These are phyloP conservation scores for Thomomys bottae DNA, from an alignment of 2,113 vertebrate species.

Conservation along the genomic window DNA sequence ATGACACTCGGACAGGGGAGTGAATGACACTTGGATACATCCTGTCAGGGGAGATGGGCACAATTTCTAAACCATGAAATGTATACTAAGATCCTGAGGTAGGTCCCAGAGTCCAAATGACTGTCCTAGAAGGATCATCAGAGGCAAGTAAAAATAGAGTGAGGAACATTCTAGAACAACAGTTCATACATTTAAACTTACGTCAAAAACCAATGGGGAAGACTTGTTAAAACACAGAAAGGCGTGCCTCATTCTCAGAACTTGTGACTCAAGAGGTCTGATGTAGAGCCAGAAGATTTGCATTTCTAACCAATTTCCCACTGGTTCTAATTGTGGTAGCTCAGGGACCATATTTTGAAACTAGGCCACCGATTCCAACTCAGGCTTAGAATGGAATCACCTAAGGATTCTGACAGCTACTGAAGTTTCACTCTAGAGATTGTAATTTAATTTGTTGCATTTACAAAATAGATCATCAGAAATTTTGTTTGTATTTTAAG, in stretches of 20 bases:
- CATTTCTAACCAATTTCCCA: background rate
- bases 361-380: background rate
- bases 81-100: background rate
- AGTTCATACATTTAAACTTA: background rate
- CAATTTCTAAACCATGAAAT: background rate
- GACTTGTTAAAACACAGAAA: background rate
- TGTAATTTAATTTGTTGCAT: background rate
- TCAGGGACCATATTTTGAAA: background rate
- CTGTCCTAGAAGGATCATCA: background rate
- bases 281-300: background rate
- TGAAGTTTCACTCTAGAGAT: background rate
- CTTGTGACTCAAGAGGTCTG: background rate
- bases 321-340: background rate
- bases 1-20: background rate
- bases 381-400: background rate
- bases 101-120: too few relatives aligned
- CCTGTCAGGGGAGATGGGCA: background rate
- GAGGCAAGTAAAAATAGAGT: background rate
- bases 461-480: background rate
- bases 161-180: background rate
- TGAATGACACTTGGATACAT: background rate
- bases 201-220: background rate
- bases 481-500: slow-evolving; percentile 4
- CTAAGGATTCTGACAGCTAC: background rate
- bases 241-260: background rate